These are phyloP conservation scores for Rhagonycha lutea DNA, from an alignment of 2,888 invertebrate species.

Conservation along the genomic window DNA sequence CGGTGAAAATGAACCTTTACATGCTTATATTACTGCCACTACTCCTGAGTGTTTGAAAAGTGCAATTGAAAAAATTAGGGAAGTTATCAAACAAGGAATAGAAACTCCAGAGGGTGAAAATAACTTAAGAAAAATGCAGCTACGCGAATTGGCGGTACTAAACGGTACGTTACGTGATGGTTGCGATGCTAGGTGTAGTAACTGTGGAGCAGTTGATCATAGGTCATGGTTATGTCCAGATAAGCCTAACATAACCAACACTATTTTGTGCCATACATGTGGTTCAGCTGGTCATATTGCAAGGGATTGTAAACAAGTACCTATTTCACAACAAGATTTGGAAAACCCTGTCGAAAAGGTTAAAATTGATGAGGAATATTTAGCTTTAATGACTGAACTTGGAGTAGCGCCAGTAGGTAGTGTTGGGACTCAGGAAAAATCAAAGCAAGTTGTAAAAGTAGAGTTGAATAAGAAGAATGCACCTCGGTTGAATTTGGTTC, in stretches of 20 bases:
- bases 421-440: slow-evolving; percentile 22
- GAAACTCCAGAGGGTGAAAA: slow-evolving; percentile 99
- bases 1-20: slow-evolving; percentile 98
- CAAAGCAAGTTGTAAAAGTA: slow-evolving; percentile 47
- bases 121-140: slow-evolving; percentile 94
- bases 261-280: slow-evolving; percentile 94
- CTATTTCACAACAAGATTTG: slow-evolving; percentile 71
- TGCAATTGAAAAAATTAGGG: slow-evolving; percentile 89
- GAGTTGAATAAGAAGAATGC: too few species aligned
- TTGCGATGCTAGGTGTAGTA: slow-evolving; percentile 87
- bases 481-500: slow-evolving; percentile 37
- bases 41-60: slow-evolving; percentile 96
- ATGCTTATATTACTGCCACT: slow-evolving; percentile 98
- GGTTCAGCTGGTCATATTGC: slow-evolving; percentile 98
- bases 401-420: slow-evolving; percentile 83
- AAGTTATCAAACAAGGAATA: slow-evolving; percentile 96
- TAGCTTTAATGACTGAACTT: slow-evolving; percentile 96
- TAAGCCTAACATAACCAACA: slow-evolving; percentile 94
- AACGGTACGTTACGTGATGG: slow-evolving; percentile 99
- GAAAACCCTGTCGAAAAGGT: slow-evolving; percentile 67
- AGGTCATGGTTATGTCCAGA: slow-evolving; percentile 96
- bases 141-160: slow-evolving; percentile 93
- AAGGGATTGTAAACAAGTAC: slow-evolving; percentile 90
- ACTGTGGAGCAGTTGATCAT: slow-evolving; percentile 92
- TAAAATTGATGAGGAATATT: slow-evolving; percentile 97